Evolutionary conservation across 2,113 vertebrate genomes (phyloP).

Genomic region (Triplophysa rosa): DNA sequence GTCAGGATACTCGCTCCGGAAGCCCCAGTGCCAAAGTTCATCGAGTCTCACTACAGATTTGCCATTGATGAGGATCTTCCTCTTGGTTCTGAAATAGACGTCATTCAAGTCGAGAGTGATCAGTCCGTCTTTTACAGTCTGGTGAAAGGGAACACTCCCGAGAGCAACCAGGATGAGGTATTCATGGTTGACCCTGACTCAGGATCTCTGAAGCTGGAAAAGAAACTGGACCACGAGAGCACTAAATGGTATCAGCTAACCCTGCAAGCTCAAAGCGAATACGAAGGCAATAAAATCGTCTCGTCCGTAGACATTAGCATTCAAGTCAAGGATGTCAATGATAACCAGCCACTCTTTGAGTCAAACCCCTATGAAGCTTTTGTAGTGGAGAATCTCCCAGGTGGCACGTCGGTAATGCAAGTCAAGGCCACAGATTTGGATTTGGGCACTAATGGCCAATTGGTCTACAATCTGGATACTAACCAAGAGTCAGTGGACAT

Average conservation of each 20-base stretch:
- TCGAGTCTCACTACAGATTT: conserved; percentile 89
- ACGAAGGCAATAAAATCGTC: conserved; percentile 76
- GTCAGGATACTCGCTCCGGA: conserved; percentile 87
- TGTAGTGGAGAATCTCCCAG: conserved; percentile 88
- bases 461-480: conserved; percentile 85
- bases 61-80: conserved; percentile 85
- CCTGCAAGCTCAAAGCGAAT: conserved; percentile 75
- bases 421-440: conserved; percentile 88
- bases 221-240: conserved; percentile 89
- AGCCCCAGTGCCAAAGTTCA: conserved; percentile 82
- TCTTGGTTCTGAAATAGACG: conserved; percentile 88
- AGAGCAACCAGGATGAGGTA: conserved; percentile 89
- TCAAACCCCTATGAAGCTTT: conserved; percentile 88
- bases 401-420: conserved; percentile 86
- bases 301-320: conserved; percentile 85
- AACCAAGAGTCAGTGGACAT: conserved; percentile 77
- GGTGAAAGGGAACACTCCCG: conserved; percentile 85
- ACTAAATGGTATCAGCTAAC: conserved; percentile 96
- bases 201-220: conserved; percentile 88
- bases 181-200: conserved; percentile 88
- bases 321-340: conserved; percentile 92
- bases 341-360: conserved; percentile 89
- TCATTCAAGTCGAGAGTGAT: conserved; percentile 82
- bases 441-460: conserved; percentile 86
- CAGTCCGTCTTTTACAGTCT: conserved; percentile 81